Evolutionary conservation across 92 coral and sea anemone species (phyloP).

Genomic region (Siderastrea radians): DNA sequence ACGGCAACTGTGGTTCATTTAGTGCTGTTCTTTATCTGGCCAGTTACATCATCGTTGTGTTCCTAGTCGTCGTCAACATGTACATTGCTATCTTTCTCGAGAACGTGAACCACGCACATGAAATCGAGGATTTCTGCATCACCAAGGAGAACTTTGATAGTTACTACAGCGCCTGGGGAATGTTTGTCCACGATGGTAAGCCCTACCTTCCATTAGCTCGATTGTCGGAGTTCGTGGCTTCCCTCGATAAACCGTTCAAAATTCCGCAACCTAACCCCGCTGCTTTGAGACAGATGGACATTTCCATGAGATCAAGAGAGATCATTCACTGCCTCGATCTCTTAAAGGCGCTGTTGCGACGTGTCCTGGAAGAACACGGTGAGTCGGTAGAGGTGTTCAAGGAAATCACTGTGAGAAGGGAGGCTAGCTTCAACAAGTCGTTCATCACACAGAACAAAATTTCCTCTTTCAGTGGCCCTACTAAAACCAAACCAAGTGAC

Average conservation of each 20-base stretch:
- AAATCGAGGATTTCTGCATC: conserved; percentile 89
- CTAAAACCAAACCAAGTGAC: conserved; percentile 19
- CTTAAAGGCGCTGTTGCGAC: conserved; percentile 87
- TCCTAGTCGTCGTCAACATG: conserved; percentile 93
- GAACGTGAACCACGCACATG: conserved; percentile 92
- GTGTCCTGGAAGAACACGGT: conserved; percentile 84
- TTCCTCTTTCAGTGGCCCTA: conserved; percentile 35
- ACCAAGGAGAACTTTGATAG: conserved; percentile 92
- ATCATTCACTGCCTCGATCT: conserved; percentile 93
- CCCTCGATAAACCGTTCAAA: conserved; percentile 86
- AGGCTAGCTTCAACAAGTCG: conserved; percentile 82
- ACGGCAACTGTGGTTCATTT: conserved; percentile 90
- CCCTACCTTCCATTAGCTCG: conserved; percentile 82
- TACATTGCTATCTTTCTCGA: conserved; percentile 94
- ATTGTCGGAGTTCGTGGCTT: conserved; percentile 86
- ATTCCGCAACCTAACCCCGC: conserved; percentile 73
- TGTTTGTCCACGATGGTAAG: conserved; percentile 86
- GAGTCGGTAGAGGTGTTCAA: conserved; percentile 91
- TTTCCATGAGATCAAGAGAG: conserved; percentile 90
- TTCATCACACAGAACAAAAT: conserved; percentile 49
- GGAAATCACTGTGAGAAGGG: conserved; percentile 89
- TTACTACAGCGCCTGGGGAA: conserved; percentile 89
- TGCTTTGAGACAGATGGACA: conserved; percentile 72
- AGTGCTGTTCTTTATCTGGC: conserved; percentile 80
- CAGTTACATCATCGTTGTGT: conserved; percentile 86